Evolutionary conservation across 1,140 invertebrate species (phyloP), one percentile per base, ranked within the genome.

Genomic region (Pachyrhynchus sulphureomaculatus): DNA sequence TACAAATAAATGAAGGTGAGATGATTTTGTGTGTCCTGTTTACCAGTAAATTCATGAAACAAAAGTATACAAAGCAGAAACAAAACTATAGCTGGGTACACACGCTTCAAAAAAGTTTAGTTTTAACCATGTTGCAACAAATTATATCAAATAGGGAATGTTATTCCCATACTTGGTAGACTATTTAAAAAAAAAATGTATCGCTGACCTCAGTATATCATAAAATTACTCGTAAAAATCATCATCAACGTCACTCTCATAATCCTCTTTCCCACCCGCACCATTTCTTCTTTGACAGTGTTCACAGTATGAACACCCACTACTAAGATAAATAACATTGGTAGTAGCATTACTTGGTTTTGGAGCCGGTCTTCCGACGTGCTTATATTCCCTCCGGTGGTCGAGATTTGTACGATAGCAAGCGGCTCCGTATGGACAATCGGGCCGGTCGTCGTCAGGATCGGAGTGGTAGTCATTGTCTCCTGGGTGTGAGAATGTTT

Each of bases 401-500:
- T 79, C 71, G 8, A 72, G 65, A 71, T 83, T 83, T 51, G 74
- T 78, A 23, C 83, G 75, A 65, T 82, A 83, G 66, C 83, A 83
- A 8, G 63, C 52, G 8, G 70, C 62, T 8, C 83, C 83, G 62
- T 80, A 83, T 15, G 73, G 73, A 72, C 83, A 84, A 53, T 79
- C 72, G 6, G 80, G 76, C 41, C 79, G 75, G 29, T 76, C 61
- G 63, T 82, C 80, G 34, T 77, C 70, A 8, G 64, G 53, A 49
- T 71, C 68, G 10, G 63, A 26, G 8, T 77, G 68, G 55, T 80
- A 85, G 67, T 83, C 83, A 6, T 70, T 23, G 74, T 86, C 84
- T 4, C 79, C 74, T 23, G 76, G 76, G 68, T 82, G 80, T 67
- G 76, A 77, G 36, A 72, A 81, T 52, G 68, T 54, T 20, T 37